These are phyloP conservation scores for Thermophis baileyi DNA, from an alignment of 2,113 vertebrate species.

Conservation along the genomic window DNA sequence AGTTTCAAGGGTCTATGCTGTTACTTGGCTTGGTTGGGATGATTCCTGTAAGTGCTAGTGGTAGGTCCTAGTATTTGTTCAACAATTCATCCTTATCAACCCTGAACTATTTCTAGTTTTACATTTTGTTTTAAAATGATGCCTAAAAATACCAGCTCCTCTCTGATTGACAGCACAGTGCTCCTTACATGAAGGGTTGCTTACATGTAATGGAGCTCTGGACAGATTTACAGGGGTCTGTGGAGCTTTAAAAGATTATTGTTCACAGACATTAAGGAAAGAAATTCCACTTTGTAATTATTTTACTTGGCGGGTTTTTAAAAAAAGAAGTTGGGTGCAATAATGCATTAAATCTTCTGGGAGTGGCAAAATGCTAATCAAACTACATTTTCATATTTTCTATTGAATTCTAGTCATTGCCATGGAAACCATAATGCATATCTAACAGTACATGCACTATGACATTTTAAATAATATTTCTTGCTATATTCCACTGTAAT, in stretches of 20 bases:
- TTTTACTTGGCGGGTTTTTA: slow-evolving; percentile 70
- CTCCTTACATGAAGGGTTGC: slow-evolving; percentile 71
- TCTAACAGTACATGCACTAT: slow-evolving; percentile 36
- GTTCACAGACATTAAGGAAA: slow-evolving; percentile 73
- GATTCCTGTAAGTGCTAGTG: slow-evolving; percentile 63
- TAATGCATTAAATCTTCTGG: slow-evolving; percentile 76
- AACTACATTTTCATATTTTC: slow-evolving; percentile 55
- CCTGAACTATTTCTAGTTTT: slow-evolving; percentile 64
- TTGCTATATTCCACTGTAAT: slow-evolving; percentile 7
- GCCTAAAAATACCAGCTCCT: slow-evolving; percentile 59
- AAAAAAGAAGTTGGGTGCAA: slow-evolving; percentile 66
- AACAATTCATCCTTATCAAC: slow-evolving; percentile 52
- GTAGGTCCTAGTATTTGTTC: slow-evolving; percentile 17
- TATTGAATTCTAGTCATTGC: slow-evolving; percentile 60
- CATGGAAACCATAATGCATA: slow-evolving; percentile 52
- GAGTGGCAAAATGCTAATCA: slow-evolving; percentile 71
- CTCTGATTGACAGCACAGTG: slow-evolving; percentile 62
- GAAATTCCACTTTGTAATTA: slow-evolving; percentile 74
- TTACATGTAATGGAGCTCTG: slow-evolving; percentile 68
- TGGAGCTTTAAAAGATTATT: slow-evolving; percentile 74
- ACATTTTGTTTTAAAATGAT: slow-evolving; percentile 62
- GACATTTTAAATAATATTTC: slow-evolving; percentile 54
- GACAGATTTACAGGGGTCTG: slow-evolving; percentile 78
- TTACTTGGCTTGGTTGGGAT: slow-evolving; percentile 67
- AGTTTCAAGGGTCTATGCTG: slow-evolving; percentile 69